Base-by-base conservation (phyloP, 2,888 invertebrate species). In the Sabellastarte sp. region DNA sequence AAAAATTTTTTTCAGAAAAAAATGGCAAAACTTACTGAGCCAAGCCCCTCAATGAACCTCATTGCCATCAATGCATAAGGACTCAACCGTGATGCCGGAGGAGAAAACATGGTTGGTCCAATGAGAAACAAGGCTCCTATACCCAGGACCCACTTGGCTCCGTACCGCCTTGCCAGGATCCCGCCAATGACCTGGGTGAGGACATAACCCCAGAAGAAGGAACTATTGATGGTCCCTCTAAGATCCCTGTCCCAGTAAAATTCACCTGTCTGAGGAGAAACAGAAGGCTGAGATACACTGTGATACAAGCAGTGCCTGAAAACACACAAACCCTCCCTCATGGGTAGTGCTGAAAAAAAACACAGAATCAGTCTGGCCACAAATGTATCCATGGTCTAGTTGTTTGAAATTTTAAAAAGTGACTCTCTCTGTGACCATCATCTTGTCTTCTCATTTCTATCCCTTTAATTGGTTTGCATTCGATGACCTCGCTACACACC, bases 211-310 rank as follows among this genome's bases (percentile, higher is more conserved):
- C 53, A 53, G 24, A 53, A 53, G 53, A 53, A 53, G 28, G 20
- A n/a, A 26, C 53, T 53, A 26, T 26, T 53, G 5, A 53, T 10
- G 5, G 53, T 53, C 5, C 53, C 53, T 26, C 53, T 15, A 5
- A 53, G 26, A 10, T 53, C 20, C 24, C 53, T 10, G 26, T 26
- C 26, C 53, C 53, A 53, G 53, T 53, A 10, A 53, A 53, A 53
- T 26, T 53, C 53, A n/a, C 53, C 53, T 26, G 53, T 53, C 53
- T 53, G 10, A 41, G n/a, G n/a, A n/a, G n/a, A n/a, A n/a, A n/a
- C n/a, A n/a, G n/a, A n/a, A n/a, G n/a, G n/a, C n/a, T n/a, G n/a
- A n/a, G n/a, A n/a, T n/a, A n/a, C n/a, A n/a, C n/a, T n/a, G n/a
- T n/a, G n/a, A n/a, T n/a, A n/a, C n/a, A n/a, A n/a, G n/a, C n/a